Base-by-base conservation (phyloP, 2,113 vertebrate species). In the Caloenas nicobarica region DNA sequence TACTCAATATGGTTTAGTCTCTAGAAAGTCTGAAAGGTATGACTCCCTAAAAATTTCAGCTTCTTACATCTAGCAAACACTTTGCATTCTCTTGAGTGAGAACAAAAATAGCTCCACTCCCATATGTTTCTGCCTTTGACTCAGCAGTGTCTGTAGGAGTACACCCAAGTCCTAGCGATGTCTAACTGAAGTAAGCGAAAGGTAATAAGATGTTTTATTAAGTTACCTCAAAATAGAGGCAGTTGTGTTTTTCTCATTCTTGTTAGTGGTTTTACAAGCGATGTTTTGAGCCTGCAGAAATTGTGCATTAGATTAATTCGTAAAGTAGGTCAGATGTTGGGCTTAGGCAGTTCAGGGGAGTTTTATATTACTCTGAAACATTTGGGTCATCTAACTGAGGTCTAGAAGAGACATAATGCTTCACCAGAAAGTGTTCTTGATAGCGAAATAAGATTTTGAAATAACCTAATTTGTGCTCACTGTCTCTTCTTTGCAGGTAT, bases 401-500 rank as follows among this genome's bases (percentile, higher is more conserved):
- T 86, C 77, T 91, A 53, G 68, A 88, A 86, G 34, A 91, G 38
- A n/a, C 9, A 1, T 19, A 46, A 13, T 71, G 86, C 57, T 93
- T 71, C 38, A 86, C 53, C 29, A 61, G 51, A 65, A 46, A 17
- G 15, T n/a, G 22, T 57, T 92, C 60, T 46, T 65, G 17, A 16
- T 74, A 61, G 28, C 33, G 21, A 80, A 70, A 46, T 40, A 36
- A 61, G 54, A 77, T 68, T 77, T 74, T 84, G 42, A 50, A 86
- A 33, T 90, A 76, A 77, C 42, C 79, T 92, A 62, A 89, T 76
- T 68, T 71, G 11, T 65, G 62, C 42, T 84, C 26, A 11, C 71
- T 95, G 46, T 97, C 60, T 96, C 70, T 92, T 70, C 73, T 82
- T 72, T 92, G 16, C 96, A 99, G 99, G 99, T 99, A 40, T 98